Evolutionary conservation across 2,113 vertebrate species (phyloP), one percentile per base, ranked within the genome.

Genomic region (Scomber scombrus): DNA sequence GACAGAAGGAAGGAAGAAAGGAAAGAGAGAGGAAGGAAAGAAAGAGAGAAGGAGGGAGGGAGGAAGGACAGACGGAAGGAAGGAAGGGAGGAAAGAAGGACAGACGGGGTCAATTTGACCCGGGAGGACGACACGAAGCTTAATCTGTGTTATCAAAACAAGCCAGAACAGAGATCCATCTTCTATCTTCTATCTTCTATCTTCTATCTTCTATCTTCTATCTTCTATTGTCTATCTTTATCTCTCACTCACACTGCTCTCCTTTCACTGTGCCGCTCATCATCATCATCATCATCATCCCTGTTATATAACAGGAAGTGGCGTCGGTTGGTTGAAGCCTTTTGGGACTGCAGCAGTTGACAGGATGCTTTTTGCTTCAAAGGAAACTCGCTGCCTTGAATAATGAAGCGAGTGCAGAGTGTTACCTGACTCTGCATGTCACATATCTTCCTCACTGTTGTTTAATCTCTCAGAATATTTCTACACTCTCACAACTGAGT

Each of bases 401-500:
- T 79, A 54, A 84, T 70, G 47, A 75, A 47, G 34, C 3, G 57
- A 64, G 56, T 11, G 7, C 3, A 12, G 23, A 15, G 15, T 46
- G 69, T 43, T 63, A 46, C 43, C n/a, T 47, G 61, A 55, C n/a
- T 18, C 8, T 18, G 23, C 18, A 26, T 73, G 8, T 15, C 49
- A 62, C n/a, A n/a, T n/a, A 15, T 49, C 26, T 29, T 34, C 34
- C 19, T 50, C 18, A 9, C 11, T 8, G 40, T 29, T 56, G 3
- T 26, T 57, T 9, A 56, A n/a, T n/a, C n/a, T n/a, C n/a, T 49
- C 11, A 9, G 10, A 19, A 31, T 9, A n/a, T 52, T 16, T 55
- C 52, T n/a, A 16, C 0, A 34, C 10, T 66, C 8, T 60, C 29
- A 18, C 34, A 60, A 18, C 8, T 51, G 29, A 31, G n/a, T n/a